These are phyloP conservation scores for Augiades crinisus DNA, from an alignment of 2,888 invertebrate genomes.

Conservation along the genomic window DNA sequence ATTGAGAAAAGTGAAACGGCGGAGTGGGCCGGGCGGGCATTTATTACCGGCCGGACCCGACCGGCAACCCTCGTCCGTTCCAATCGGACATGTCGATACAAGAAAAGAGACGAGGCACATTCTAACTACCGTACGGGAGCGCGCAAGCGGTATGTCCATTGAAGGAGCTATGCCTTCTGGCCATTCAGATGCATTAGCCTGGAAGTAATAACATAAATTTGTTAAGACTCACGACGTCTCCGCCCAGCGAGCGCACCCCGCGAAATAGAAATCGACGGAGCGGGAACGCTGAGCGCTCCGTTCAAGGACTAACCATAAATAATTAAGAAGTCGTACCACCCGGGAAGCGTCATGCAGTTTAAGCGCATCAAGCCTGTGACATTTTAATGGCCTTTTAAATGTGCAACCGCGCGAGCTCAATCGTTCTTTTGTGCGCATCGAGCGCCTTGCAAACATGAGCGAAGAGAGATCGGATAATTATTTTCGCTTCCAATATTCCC, in stretches of 20 bases:
- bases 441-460: constrained; percentile 37
- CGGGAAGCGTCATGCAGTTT: constrained; percentile 46
- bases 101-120: constrained; percentile 37
- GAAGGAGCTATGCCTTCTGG: constrained; percentile 26
- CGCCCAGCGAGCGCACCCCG: constrained; percentile 31
- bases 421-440: constrained; percentile 50
- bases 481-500: constrained; percentile 55
- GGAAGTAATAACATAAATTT: constrained; percentile 58
- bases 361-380: constrained; percentile 67
- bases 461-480: constrained; percentile 55
- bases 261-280: constrained; percentile 38
- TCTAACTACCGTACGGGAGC: constrained; percentile 40
- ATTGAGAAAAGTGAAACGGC: constrained; percentile 73
- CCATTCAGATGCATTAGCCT: constrained; percentile 38
- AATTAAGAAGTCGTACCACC: constrained; percentile 59
- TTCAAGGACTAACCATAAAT: constrained; percentile 69
- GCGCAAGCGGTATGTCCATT: constrained; percentile 37
- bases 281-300: constrained; percentile 35
- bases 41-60: constrained; percentile 47
- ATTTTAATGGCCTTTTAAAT: constrained; percentile 73
- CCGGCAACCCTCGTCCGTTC: constrained; percentile 43
- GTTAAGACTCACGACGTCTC: constrained; percentile 41
- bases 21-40: constrained; percentile 54
- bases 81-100: constrained; percentile 43
- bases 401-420: constrained; percentile 49